These are phyloP conservation scores for Orthosia gothica DNA, from an alignment of 2,888 invertebrate species.

Conservation along the genomic window DNA sequence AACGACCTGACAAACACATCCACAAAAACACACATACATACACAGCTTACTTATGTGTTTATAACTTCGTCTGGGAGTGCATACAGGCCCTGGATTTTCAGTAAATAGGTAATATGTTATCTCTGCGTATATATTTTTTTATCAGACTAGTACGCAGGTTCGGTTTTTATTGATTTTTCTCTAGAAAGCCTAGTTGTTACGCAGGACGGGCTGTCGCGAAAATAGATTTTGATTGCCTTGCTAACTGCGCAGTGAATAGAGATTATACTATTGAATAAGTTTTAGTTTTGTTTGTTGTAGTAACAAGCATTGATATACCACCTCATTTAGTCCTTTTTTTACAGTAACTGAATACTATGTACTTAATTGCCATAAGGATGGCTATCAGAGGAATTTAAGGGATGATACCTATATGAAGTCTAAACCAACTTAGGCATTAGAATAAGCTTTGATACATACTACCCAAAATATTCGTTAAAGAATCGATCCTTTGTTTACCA, in stretches of 20 bases:
- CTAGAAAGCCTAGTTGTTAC: slow-evolving; percentile 25
- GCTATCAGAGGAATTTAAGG: too few species aligned
- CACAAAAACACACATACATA: slow-evolving; percentile 16
- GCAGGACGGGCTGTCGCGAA: neutral
- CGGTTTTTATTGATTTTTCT: slow-evolving; percentile 51
- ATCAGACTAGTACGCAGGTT: slow-evolving; percentile 43
- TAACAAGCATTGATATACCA: neutral
- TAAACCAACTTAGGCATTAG: too few species aligned
- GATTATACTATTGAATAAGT: neutral
- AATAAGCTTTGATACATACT: too few species aligned
- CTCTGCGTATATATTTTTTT: slow-evolving; percentile 49
- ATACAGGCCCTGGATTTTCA: slow-evolving; percentile 54
- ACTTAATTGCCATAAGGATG: too few species aligned
- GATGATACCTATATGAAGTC: too few species aligned
- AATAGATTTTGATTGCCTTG: slow-evolving; percentile 3
- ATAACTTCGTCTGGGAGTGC: slow-evolving; percentile 37
- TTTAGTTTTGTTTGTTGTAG: neutral
- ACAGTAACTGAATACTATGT: too few species aligned
- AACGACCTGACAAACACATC: slow-evolving; percentile 63
- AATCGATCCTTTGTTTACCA: too few species aligned
- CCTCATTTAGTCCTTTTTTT: too few species aligned
- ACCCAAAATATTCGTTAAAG: too few species aligned
- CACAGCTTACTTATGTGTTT: neutral
- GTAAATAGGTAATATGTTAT: slow-evolving; percentile 50
- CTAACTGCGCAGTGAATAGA: slow-evolving; percentile 1